These are phyloP conservation scores for Oncorhynchus nerka DNA, from an alignment of 2,113 vertebrate genomes.

Conservation along the genomic window DNA sequence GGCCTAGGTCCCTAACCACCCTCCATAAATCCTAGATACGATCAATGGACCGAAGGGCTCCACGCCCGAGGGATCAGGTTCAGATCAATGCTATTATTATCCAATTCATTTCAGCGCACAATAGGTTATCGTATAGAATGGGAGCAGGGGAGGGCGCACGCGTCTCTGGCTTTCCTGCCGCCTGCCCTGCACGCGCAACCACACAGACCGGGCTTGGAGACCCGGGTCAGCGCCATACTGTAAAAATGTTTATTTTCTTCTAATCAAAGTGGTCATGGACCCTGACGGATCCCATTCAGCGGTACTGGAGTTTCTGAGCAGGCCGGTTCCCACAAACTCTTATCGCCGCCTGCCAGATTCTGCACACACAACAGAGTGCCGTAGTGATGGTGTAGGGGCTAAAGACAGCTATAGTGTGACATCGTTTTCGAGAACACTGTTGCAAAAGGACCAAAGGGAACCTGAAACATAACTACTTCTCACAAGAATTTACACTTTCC, in stretches of 20 bases:
- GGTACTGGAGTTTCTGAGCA: conserved; percentile 26
- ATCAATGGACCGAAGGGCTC: conserved; percentile 40
- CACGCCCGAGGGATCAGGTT: conserved; percentile 23
- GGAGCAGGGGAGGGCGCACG: too few species aligned
- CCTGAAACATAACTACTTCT: conserved; percentile 1
- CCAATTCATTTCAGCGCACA: conserved; percentile 11
- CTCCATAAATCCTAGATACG: conserved; percentile 25
- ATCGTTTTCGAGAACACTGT: background rate
- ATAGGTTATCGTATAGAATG: background rate
- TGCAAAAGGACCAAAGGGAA: background rate
- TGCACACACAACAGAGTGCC: conserved; percentile 36
- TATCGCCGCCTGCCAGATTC: conserved; percentile 60
- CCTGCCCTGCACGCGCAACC: background rate
- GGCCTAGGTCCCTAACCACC: conserved; percentile 5
- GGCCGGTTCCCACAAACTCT: conserved; percentile 43
- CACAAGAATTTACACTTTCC: background rate
- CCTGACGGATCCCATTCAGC: conserved; percentile 35
- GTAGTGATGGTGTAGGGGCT: background rate
- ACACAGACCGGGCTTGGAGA: background rate
- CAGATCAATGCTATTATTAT: conserved; percentile 5
- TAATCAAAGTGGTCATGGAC: conserved; percentile 64
- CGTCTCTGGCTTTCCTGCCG: background rate
- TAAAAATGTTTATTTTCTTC: conserved; percentile 65
- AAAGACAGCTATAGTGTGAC: background rate
- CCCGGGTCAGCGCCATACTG: background rate